Conservation (phyloP, 2,113 vertebrate species). For the Pleuronectes platessa region DNA sequence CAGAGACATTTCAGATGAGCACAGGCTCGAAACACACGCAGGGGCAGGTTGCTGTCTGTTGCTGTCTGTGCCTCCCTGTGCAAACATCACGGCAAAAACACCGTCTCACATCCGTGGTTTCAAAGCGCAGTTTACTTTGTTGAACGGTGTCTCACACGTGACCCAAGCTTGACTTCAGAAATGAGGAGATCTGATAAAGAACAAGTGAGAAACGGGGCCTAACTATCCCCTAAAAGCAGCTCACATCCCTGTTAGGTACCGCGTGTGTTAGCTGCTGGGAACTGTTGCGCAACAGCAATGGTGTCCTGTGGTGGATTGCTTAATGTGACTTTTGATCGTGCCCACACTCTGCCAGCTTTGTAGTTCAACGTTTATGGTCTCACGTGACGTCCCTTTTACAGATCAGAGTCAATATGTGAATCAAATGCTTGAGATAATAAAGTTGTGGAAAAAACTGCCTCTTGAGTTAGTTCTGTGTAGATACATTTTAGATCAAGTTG, state of each 20-base stretch:
- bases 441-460: too few relatives aligned
- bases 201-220: too few relatives aligned
- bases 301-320: conserved; percentile 2
- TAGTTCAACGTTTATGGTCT: neutral
- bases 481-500: neutral
- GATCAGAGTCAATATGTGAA: neutral
- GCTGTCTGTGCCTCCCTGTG: neutral
- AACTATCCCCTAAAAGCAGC: neutral
- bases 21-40: neutral
- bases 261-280: neutral
- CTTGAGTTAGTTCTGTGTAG: neutral
- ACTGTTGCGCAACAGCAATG: conserved; percentile 3
- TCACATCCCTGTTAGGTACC: neutral
- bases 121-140: neutral
- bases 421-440: neutral
- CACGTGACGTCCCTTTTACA: neutral
- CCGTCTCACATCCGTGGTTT: neutral
- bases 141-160: conserved; percentile 11
- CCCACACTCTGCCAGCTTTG: neutral
- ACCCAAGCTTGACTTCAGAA: neutral
- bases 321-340: conserved; percentile 1
- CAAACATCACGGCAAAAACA: neutral
- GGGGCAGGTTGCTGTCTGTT: neutral
- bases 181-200: too few relatives aligned
- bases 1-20: neutral